These are phyloP conservation scores for Spermophilus dauricus DNA, from an alignment of 2,113 vertebrate genomes.

Conservation along the genomic window DNA sequence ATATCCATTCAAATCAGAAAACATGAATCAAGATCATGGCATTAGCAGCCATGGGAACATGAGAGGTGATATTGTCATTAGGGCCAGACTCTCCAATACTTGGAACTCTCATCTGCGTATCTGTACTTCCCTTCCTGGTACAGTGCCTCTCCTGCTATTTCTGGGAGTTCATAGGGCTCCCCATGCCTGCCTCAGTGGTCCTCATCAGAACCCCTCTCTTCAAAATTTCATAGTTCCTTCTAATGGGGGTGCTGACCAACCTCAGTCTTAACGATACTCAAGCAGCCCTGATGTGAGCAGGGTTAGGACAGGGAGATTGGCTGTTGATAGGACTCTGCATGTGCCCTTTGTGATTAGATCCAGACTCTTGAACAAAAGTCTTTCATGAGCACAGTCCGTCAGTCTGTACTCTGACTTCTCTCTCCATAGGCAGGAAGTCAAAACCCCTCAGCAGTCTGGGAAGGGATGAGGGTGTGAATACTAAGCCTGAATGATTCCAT, in stretches of 20 bases:
- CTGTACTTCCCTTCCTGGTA: too few species aligned
- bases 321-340: neutral
- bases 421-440: neutral
- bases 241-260: neutral
- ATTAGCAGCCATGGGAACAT: neutral
- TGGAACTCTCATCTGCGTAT: neutral
- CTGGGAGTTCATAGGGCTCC: neutral
- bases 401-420: neutral
- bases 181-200: neutral
- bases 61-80: neutral
- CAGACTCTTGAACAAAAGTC: neutral
- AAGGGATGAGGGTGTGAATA: neutral
- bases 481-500: neutral
- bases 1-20: neutral
- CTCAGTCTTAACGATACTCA: neutral
- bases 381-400: neutral
- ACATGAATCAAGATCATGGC: neutral
- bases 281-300: neutral
- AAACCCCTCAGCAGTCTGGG: neutral
- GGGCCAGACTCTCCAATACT: neutral
- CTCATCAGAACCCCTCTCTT: neutral
- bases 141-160: neutral
- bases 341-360: rapidly evolving
- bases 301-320: neutral
- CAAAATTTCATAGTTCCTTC: neutral